phyloP scores from a whole-genome alignment of 2,797 vertebrate genomes.

The Phrynocephalus forsythii region DNA sequence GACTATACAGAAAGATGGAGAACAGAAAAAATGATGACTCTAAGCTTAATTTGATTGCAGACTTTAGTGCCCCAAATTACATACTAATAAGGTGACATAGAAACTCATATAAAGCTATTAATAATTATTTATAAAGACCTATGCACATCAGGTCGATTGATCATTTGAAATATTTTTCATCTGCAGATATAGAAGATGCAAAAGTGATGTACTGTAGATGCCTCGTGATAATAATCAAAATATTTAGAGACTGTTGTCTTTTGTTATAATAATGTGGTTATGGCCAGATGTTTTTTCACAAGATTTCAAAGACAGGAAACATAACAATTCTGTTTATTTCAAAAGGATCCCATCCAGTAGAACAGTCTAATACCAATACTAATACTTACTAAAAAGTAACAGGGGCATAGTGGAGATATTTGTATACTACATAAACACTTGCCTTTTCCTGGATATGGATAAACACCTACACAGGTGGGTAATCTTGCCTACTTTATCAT shows the following conservation, averaged over 20 bases:
- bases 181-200: not conserved
- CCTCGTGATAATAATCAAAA: no score
- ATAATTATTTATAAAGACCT: not conserved
- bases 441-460: not conserved
- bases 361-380: not conserved
- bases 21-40: not conserved
- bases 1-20: not conserved
- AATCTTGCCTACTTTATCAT: not conserved
- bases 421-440: not conserved
- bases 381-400: not conserved
- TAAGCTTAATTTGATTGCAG: not conserved
- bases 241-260: not conserved
- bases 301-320: not conserved
- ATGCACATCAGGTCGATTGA: not conserved
- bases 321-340: not conserved
- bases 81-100: not conserved
- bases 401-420: not conserved
- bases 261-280: not conserved
- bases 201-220: no score
- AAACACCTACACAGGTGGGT: not conserved
- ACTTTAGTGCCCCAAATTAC: not conserved
- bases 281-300: not conserved
- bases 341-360: not conserved
- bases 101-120: not conserved
- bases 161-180: not conserved